Conservation (phyloP, 2,797 vertebrate species). For the Geotrypetes seraphini region DNA sequence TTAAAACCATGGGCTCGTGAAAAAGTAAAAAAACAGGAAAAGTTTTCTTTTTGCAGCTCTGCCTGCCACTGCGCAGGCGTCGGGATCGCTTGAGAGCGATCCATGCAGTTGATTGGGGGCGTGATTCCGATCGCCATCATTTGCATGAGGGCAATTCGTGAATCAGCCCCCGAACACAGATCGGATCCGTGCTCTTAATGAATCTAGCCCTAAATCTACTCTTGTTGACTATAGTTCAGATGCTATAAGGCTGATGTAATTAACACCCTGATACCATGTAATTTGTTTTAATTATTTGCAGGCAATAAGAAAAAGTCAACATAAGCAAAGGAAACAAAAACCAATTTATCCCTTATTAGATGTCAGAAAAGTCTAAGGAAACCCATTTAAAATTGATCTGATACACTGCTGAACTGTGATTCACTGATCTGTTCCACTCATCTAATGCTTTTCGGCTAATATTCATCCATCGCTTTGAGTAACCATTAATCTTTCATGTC, state of each 20-base stretch:
- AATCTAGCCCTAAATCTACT: too few species aligned
- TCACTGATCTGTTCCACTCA: slow-evolving; percentile 41
- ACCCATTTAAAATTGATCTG: slow-evolving; percentile 60
- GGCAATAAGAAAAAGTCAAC: slow-evolving; percentile 42
- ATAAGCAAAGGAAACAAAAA: slow-evolving; percentile 29
- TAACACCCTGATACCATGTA: slow-evolving; percentile 25
- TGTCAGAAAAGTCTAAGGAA: slow-evolving; percentile 48
- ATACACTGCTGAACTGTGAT: slow-evolving; percentile 38
- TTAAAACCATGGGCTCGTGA: too few species aligned
- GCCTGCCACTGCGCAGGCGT: too few species aligned
- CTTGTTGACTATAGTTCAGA: too few species aligned
- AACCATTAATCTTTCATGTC: slow-evolving; percentile 49
- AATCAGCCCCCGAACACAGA: too few species aligned
- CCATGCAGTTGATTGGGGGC: too few species aligned
- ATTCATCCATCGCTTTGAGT: slow-evolving; percentile 54
- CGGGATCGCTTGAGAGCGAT: too few species aligned
- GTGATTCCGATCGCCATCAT: too few species aligned
- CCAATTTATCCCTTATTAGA: slow-evolving; percentile 47
- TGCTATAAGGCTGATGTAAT: slow-evolving; percentile 30
- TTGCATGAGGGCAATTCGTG: too few species aligned
- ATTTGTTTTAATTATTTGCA: slow-evolving; percentile 40
- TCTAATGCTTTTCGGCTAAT: slow-evolving; percentile 52
- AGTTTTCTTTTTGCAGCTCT: too few species aligned
- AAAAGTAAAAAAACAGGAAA: too few species aligned
- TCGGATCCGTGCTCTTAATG: too few species aligned